Base-by-base conservation (phyloP, 2,113 vertebrate species). In the Platanista minor region DNA sequence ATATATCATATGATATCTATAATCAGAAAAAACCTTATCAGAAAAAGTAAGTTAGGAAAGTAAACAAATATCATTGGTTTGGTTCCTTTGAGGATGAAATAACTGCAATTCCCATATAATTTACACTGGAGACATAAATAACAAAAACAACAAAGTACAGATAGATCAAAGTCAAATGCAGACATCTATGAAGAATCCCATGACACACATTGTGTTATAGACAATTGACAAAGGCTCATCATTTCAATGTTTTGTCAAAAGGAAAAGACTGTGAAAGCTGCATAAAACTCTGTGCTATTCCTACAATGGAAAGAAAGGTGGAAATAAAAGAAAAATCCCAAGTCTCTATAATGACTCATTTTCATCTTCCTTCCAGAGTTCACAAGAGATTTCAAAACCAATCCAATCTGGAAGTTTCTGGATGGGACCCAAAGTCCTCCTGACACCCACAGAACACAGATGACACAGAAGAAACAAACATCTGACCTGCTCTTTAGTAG, bases 291-390 rank as follows among this genome's bases (percentile, higher is more conserved):
- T 90, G 25, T 52, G 25, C 64, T 71, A 3, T 36, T 69, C 39
- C 54, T 85, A 94, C 71, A 84, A 29, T 41, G 39, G 20, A 59
- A 88, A 82, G 31, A 90, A 72, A 81, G 33, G 21, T 7, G 2
- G 18, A 84, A 78, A 83, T 21, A 64, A 54, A 75, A 94, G 74
- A 83, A 87, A 66, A 93, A 78, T 12, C 8, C 27, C 27, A 41
- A 31, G 15, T 33, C 39, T 89, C 72, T 54, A 2, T 17, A 81
- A 52, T 13, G 80, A 57, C 33, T 86, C 46, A 88, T 96, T 91
- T 95, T 85, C 64, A 85, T 92, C 82, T 94, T 92, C 74, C 95
- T 89, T 81, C 39, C 41, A 71, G 86, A 84, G 43, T 94, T 93
- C 77, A 91, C 61, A 92, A 15, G 61, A 80, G 20, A 89, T 25